Conservation (phyloP, 2,113 vertebrate species). For the Brevimyrus niger region DNA sequence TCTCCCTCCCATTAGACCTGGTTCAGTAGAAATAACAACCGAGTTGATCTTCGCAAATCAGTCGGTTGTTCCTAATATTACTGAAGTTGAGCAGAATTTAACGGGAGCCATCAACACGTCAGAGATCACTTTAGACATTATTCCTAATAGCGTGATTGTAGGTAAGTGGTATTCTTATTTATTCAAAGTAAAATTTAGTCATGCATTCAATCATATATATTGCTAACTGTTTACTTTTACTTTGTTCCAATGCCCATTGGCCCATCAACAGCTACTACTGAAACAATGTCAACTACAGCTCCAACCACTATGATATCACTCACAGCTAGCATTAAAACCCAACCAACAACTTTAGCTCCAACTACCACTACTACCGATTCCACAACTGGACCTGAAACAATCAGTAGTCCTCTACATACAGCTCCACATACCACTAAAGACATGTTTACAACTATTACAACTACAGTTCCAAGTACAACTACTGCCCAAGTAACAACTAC, state of each 20-base stretch:
- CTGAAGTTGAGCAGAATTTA: background rate
- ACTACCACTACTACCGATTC: background rate
- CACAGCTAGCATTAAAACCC: background rate
- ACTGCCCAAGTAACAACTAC: background rate
- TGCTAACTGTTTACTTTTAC: background rate
- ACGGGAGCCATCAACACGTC: background rate
- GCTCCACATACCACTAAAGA: background rate
- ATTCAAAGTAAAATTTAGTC: background rate
- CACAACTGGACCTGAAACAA: background rate
- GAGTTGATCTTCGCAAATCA: slow-evolving; percentile 27
- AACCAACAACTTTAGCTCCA: background rate
- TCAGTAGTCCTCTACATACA: background rate
- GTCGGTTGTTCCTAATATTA: slow-evolving; percentile 18
- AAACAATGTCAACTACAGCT: background rate
- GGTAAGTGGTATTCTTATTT: background rate
- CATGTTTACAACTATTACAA: background rate
- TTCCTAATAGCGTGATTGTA: slow-evolving; percentile 1
- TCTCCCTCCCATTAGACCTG: slow-evolving; percentile 13
- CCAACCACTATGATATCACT: background rate
- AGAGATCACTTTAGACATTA: background rate
- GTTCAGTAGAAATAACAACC: background rate
- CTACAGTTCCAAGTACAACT: background rate
- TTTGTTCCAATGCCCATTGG: background rate
- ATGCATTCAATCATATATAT: background rate
- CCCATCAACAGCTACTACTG: background rate